phyloP scores from a whole-genome alignment of 2,888 invertebrate species.

The Tenodera sinensis region DNA sequence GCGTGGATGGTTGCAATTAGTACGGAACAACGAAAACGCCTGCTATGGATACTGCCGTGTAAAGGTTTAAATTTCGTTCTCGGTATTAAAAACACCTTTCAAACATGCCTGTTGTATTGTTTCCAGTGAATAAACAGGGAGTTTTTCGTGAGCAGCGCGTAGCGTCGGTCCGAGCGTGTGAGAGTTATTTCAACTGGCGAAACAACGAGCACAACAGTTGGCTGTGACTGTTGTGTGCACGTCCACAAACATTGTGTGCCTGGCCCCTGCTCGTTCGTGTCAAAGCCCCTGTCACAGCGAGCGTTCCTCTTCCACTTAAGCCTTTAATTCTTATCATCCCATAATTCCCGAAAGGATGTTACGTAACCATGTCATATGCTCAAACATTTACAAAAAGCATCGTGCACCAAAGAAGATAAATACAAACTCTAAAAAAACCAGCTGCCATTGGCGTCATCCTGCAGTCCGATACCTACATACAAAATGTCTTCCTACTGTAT shows the following conservation, averaged over 20 bases:
- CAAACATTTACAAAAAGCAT: neutral
- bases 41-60: neutral
- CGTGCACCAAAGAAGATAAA: neutral
- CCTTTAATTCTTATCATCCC: neutral
- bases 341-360: neutral
- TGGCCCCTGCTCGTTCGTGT: neutral
- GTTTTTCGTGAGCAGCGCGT: neutral
- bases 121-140: neutral
- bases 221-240: neutral
- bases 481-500: neutral
- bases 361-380: neutral
- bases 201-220: constrained; percentile 1
- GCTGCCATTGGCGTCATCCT: neutral
- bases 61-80: neutral
- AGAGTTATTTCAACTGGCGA: neutral
- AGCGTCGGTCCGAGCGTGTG: neutral
- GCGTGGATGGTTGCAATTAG: neutral
- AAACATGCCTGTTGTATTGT: neutral
- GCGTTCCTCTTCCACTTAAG: neutral
- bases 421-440: neutral
- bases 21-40: neutral
- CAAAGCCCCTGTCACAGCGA: neutral
- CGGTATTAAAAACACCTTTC: neutral
- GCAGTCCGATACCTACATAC: neutral
- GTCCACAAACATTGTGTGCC: constrained; percentile 2